A percentile compares a stretch with the other conserved stretches of the same genome.
These are phyloP conservation scores for Potamilus streckersoni DNA, from an alignment of 1,140 invertebrate species.

Conservation along the genomic window DNA sequence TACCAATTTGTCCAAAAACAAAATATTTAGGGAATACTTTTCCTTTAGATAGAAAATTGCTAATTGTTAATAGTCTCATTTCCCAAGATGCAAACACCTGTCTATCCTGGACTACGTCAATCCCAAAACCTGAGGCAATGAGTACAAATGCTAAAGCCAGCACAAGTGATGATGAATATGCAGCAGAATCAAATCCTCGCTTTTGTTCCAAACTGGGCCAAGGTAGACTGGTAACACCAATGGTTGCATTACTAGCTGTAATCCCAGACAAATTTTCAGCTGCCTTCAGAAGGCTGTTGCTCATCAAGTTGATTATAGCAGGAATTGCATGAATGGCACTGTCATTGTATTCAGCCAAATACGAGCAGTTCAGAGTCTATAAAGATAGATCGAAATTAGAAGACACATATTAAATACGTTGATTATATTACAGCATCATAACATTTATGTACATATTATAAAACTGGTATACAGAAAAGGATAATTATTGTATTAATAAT, in stretches of 20 bases:
- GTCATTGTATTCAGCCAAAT: slow-evolving; percentile 78
- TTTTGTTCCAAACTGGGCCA: slow-evolving; percentile 79
- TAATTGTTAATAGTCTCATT: no score
- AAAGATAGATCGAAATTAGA: no score
- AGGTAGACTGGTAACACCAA: slow-evolving; percentile 70
- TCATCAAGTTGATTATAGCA: slow-evolving; percentile 80
- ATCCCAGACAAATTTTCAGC: slow-evolving; percentile 8
- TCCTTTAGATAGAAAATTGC: no score
- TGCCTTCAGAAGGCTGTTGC: slow-evolving; percentile 74
- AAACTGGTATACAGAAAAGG: no score
- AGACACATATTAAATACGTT: no score
- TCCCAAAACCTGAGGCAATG: slow-evolving; percentile 80
- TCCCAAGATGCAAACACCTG: slow-evolving; percentile 72
- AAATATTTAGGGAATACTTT: no score
- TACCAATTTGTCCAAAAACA: no score
- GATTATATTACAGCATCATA: no score
- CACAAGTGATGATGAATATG: slow-evolving; percentile 78
- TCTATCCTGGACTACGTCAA: slow-evolving; percentile 86
- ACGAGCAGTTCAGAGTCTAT: no score
- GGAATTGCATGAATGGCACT: slow-evolving; percentile 84
- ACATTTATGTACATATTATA: no score
- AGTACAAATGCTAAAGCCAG: slow-evolving; percentile 84
- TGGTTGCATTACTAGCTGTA: slow-evolving; percentile 10
- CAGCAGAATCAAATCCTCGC: slow-evolving; percentile 78
- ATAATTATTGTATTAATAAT: no score